These are phyloP conservation scores for Bombus confusus DNA, from an alignment of 1,140 invertebrate species.

Conservation along the genomic window DNA sequence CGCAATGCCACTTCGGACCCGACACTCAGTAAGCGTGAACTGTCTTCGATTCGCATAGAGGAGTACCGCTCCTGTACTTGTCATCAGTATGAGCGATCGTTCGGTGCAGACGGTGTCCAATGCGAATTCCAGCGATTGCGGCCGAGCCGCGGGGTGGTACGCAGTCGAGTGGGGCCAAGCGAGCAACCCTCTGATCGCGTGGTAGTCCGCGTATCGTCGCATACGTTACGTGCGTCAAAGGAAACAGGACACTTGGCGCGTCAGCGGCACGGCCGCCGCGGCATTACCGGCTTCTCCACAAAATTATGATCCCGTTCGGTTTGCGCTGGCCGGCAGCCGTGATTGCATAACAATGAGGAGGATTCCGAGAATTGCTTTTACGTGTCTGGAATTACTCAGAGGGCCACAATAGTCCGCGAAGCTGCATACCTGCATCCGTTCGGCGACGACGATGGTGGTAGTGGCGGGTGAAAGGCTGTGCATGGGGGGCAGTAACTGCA, in stretches of 20 bases:
- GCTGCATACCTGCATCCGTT: constrained; percentile 67
- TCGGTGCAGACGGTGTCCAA: no score
- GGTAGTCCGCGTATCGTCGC: not conserved
- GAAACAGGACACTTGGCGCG: constrained; percentile 61
- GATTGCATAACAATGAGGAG: constrained; percentile 81
- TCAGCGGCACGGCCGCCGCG: constrained; percentile 41
- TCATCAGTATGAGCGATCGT: not conserved
- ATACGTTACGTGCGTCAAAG: constrained; percentile 58
- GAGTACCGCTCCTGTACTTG: not conserved
- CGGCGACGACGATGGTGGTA: constrained; percentile 9
- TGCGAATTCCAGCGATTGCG: not conserved
- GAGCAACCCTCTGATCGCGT: not conserved
- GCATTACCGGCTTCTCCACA: constrained; percentile 61
- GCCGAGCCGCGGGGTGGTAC: not conserved
- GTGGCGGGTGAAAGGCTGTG: constrained; percentile 16
- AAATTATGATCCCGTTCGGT: constrained; percentile 76
- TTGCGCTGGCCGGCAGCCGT: constrained; percentile 65
- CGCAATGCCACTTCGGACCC: no score
- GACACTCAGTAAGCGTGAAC: no score
- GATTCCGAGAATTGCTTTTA: constrained; percentile 81
- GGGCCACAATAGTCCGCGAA: constrained; percentile 71
- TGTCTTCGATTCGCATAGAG: not conserved
- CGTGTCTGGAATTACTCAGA: constrained; percentile 79
- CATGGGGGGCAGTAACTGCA: not conserved
- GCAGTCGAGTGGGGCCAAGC: not conserved